Percentiles rank a stretch among this genome's conserved stretches.
phyloP scores from a whole-genome alignment of 2,113 vertebrate species.

The Rana temporaria region DNA sequence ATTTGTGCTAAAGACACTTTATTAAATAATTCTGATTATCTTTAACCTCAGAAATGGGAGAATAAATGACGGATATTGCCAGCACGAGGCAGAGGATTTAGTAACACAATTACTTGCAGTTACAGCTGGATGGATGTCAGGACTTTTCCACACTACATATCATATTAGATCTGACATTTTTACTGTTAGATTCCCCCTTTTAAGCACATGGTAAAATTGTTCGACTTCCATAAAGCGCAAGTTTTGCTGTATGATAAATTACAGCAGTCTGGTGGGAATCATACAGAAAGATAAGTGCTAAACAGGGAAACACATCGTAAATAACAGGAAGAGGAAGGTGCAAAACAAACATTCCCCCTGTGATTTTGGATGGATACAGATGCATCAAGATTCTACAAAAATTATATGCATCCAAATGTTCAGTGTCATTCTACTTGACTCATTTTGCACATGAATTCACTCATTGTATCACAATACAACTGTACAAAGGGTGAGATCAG shows the following conservation, averaged over 20 bases:
- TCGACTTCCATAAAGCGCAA: constrained; percentile 33
- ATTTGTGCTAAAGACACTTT: neutral
- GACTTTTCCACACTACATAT: constrained; percentile 15
- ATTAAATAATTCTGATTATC: constrained; percentile 13
- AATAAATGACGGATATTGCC: constrained; percentile 8
- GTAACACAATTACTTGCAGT: constrained; percentile 33
- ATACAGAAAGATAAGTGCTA: constrained; percentile 9
- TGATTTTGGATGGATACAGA: neutral
- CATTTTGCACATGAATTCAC: too few relatives aligned
- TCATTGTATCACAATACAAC: too few relatives aligned
- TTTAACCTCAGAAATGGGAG: constrained; percentile 16
- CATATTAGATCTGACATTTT: constrained; percentile 44
- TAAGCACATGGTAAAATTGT: constrained; percentile 37
- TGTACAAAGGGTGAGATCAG: too few relatives aligned
- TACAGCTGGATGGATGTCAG: constrained; percentile 41
- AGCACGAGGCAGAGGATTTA: constrained; percentile 21
- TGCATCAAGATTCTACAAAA: neutral
- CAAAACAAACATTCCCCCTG: constrained; percentile 2
- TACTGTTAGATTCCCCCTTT: constrained; percentile 19
- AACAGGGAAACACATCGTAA: neutral
- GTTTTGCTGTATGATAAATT: constrained; percentile 18
- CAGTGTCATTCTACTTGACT: neutral
- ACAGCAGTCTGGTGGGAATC: constrained; percentile 2
- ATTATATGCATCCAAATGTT: neutral
- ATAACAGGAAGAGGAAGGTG: constrained; percentile 1